Conservation (phyloP, 2,797 vertebrate genomes). For the Threskiornis aethiopicus region DNA sequence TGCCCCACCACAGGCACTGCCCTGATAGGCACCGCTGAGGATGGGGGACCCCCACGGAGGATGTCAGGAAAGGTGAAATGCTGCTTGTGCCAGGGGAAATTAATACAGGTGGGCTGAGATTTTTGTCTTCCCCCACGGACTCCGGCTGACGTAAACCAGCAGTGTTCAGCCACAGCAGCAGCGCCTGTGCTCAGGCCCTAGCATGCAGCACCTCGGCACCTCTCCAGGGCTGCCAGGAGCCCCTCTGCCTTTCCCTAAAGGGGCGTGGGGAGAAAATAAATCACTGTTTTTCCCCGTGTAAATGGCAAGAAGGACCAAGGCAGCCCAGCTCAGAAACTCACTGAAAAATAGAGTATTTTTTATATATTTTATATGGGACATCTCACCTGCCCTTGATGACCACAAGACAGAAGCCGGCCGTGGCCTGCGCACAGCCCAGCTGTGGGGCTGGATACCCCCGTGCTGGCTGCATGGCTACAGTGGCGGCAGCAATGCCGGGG, state of each 20-base stretch:
- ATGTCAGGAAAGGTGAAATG: background rate
- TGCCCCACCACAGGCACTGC: background rate
- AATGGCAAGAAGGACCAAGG: background rate
- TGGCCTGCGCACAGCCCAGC: background rate
- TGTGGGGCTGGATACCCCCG: accelerated
- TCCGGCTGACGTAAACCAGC: accelerated
- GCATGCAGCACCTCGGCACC: accelerated
- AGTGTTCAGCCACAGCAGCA: accelerated
- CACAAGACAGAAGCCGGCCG: background rate
- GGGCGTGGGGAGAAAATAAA: background rate
- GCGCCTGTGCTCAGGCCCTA: too few species aligned
- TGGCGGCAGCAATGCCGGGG: background rate
- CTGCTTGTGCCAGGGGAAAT: background rate
- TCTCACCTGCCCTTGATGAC: background rate
- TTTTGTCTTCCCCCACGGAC: background rate
- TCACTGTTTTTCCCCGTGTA: background rate
- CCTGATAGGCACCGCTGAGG: background rate
- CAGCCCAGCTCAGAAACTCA: background rate
- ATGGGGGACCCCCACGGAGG: background rate
- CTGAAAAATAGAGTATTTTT: background rate
- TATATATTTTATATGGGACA: background rate
- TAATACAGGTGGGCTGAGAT: background rate
- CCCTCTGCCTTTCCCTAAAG: background rate
- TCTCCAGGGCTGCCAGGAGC: background rate
- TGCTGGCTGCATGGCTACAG: accelerated